Evolutionary conservation across 2,888 invertebrate species (phyloP).

Genomic region (Cetonia aurata): DNA sequence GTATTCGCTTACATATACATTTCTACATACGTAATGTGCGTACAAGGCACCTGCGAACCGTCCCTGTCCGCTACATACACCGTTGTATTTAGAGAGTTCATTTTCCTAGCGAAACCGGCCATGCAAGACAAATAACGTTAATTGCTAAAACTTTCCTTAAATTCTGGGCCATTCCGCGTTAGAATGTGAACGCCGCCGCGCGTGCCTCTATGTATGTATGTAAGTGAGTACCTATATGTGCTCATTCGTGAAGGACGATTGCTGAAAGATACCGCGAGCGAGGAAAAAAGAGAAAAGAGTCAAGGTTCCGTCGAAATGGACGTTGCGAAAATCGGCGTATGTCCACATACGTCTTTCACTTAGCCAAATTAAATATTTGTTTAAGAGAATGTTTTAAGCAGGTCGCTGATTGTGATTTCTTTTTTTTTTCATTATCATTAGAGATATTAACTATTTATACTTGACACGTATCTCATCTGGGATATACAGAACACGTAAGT

Average conservation of each 20-base stretch:
- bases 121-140: constrained; percentile 49
- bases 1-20: neutral
- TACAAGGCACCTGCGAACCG: constrained; percentile 26
- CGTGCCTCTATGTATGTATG: neutral
- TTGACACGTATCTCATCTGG: too few species aligned
- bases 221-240: too few species aligned
- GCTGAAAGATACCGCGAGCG: neutral
- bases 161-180: constrained; percentile 49
- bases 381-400: too few species aligned
- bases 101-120: constrained; percentile 46
- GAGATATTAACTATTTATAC: too few species aligned
- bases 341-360: constrained; percentile 11
- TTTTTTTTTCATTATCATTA: too few species aligned
- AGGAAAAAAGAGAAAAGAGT: constrained; percentile 30
- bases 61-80: too few species aligned
- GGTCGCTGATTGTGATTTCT: too few species aligned
- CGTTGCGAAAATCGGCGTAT: constrained; percentile 26
- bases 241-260: constrained; percentile 22
- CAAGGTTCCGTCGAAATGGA: constrained; percentile 22
- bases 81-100: constrained; percentile 13
- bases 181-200: constrained; percentile 16
- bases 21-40: constrained; percentile 1
- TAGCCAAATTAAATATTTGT: neutral
- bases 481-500: too few species aligned
- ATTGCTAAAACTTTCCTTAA: constrained; percentile 50